These are phyloP conservation scores for Neolamprologus sp. DNA, from an alignment of 2,113 vertebrate species.

Conservation along the genomic window DNA sequence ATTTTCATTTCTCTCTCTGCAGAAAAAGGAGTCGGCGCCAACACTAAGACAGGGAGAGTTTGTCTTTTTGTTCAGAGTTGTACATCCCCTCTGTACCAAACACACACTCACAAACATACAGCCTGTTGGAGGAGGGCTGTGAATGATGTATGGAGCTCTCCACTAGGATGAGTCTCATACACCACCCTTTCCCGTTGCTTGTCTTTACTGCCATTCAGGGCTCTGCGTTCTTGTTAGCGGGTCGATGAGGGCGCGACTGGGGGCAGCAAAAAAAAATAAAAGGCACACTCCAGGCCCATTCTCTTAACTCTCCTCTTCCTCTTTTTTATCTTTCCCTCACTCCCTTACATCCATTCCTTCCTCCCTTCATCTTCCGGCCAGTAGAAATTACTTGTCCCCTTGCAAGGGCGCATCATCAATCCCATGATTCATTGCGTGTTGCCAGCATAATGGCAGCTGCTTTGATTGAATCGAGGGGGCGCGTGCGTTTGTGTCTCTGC, in stretches of 20 bases:
- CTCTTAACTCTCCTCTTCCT: constrained; percentile 21
- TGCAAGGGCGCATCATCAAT: constrained; percentile 57
- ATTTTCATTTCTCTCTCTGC: constrained; percentile 41
- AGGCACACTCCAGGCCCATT: constrained; percentile 11
- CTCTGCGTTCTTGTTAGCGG: constrained; percentile 40
- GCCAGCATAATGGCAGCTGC: constrained; percentile 39
- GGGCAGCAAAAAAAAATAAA: background rate
- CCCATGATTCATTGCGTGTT: constrained; percentile 39
- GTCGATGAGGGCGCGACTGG: constrained; percentile 10
- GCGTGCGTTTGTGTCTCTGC: constrained; percentile 20
- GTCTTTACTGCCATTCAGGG: background rate
- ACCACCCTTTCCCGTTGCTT: background rate
- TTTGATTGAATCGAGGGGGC: constrained; percentile 47
- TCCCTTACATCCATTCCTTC: constrained; percentile 38
- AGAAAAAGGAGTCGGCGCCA: background rate
- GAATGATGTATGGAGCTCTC: constrained; percentile 50
- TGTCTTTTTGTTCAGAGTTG: background rate
- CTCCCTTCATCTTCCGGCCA: constrained; percentile 50
- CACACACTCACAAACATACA: background rate
- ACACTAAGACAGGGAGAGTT: background rate
- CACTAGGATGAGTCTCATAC: constrained; percentile 25
- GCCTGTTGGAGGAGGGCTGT: background rate
- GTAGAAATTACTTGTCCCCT: constrained; percentile 69
- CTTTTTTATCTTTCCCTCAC: background rate
- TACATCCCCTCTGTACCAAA: background rate